Evolutionary conservation across 2,113 vertebrate genomes (phyloP).

Genomic region (Dasyprocta punctata): DNA sequence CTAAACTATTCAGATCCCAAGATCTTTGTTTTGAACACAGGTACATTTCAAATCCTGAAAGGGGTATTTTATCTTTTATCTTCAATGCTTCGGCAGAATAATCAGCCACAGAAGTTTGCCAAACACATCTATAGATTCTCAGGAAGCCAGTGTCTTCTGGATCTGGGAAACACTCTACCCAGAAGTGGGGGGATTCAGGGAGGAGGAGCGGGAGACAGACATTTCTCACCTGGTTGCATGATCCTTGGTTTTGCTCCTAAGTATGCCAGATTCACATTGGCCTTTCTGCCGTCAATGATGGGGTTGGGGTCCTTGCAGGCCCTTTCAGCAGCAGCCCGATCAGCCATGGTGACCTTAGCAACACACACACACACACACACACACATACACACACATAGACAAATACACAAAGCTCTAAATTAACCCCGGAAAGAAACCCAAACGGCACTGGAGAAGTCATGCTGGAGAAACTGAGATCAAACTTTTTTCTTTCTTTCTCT

Average conservation of each 20-base stretch:
- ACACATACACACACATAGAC: conserved; percentile 76
- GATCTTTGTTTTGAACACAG: conserved; percentile 24
- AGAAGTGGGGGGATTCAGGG: not conserved
- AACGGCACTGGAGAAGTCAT: not conserved
- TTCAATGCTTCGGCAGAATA: conserved; percentile 34
- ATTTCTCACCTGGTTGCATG: conserved; percentile 96
- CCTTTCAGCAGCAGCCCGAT: conserved; percentile 96
- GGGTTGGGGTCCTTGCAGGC: conserved; percentile 99
- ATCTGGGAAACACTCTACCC: not conserved
- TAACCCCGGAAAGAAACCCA: conserved; percentile 58
- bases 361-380: conserved; percentile 76
- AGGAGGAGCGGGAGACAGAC: accelerated
- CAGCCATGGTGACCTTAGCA: conserved; percentile 97
- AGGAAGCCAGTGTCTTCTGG: not conserved
- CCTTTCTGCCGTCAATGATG: conserved; percentile 99
- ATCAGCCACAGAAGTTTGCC: not conserved
- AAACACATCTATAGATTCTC: not conserved
- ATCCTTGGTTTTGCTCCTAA: conserved; percentile 98
- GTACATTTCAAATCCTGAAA: conserved; percentile 17
- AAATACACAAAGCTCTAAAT: conserved; percentile 74
- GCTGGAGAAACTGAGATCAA: not conserved
- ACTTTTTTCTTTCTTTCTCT: conserved; percentile 11
- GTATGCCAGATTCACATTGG: conserved; percentile 99
- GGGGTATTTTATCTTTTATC: not conserved
- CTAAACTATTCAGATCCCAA: not conserved